Percentiles rank a stretch among this genome's conserved stretches.
Evolutionary conservation across 2,797 vertebrate species (phyloP).

Genomic region (Malacoctenus gilli): DNA sequence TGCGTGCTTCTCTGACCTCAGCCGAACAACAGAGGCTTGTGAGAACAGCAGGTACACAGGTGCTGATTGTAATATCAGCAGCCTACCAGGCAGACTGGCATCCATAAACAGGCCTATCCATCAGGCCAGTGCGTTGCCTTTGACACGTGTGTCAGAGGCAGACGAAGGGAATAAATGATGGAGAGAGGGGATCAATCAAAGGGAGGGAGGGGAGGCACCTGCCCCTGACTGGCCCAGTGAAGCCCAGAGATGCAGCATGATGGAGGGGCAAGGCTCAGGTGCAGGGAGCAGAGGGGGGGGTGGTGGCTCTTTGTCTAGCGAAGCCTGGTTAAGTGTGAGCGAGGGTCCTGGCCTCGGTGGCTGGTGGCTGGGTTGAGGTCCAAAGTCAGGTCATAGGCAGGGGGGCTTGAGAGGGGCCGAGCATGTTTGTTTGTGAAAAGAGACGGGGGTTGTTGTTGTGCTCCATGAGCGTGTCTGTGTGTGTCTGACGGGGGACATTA

Average conservation of each 20-base stretch:
- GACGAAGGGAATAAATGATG: conserved; percentile 79
- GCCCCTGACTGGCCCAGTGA: conserved; percentile 77
- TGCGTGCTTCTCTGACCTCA: conserved; percentile 64
- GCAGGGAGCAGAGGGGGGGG: conserved; percentile 63
- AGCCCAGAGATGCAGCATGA: conserved; percentile 79
- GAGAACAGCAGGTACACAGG: conserved; percentile 81
- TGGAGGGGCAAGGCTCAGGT: conserved; percentile 83
- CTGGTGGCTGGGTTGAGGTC: conserved; percentile 52
- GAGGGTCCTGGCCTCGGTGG: conserved; percentile 50
- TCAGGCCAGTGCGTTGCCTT: conserved; percentile 78
- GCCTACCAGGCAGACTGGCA: conserved; percentile 80
- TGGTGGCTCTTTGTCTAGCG: conserved; percentile 72
- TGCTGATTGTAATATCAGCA: conserved; percentile 82
- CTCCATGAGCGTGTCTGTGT: background rate
- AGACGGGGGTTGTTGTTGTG: conserved; percentile 17
- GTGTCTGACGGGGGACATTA: conserved; percentile 85
- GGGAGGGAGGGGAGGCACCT: conserved; percentile 72
- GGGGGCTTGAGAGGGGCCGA: conserved; percentile 1
- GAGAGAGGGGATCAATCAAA: conserved; percentile 81
- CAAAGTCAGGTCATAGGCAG: conserved; percentile 62
- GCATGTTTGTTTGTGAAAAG: conserved; percentile 39
- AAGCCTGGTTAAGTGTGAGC: conserved; percentile 67
- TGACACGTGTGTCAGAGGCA: conserved; percentile 77
- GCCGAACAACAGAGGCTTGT: conserved; percentile 67
- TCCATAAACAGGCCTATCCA: conserved; percentile 83